Evolutionary conservation across 1,140 invertebrate genomes (phyloP), one percentile per base, ranked within the genome.

Genomic region (Papilio xuthus): DNA sequence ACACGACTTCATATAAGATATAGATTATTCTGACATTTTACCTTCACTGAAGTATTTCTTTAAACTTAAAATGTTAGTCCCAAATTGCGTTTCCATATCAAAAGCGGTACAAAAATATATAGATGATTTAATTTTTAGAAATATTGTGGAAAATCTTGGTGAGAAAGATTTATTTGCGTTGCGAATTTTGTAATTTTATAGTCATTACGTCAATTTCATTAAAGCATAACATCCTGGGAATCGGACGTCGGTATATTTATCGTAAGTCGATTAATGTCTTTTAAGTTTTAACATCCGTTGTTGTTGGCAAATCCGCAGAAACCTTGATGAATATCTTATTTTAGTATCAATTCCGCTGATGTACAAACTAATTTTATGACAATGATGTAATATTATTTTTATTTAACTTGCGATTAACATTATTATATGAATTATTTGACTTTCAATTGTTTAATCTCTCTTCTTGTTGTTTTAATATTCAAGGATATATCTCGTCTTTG

Each of bases 321-420:
- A 28, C 26, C 26, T 67, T 67, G 60, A 67, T 67, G 26, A 28
- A 63, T 63, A 63, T 63, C 56, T 63, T 67, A 67, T 28, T 67
- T 7, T 67, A 9, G 60, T 67, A 23, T 23, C 60, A 67, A 67
- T 26, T 67, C 60, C 26, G 12, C 0, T 67, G 23, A 67, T 67
- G 13, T 67, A 3, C 13, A 28, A 28, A 28, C 0, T 13, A 28
- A 63, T 28, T 63, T 28, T 63, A 23, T 23, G 50, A 53, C 8
- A 10, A 26, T 47, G n/a, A n/a, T n/a, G n/a, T n/a, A n/a, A n/a
- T n/a, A n/a, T n/a, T n/a, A n/a, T n/a, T n/a, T n/a, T n/a, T n/a
- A n/a, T n/a, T n/a, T n/a, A n/a, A n/a, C n/a, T n/a, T n/a, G n/a
- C n/a, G n/a, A n/a, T n/a, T n/a, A n/a, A n/a, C n/a, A n/a, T n/a